These are phyloP conservation scores for Lepidurus apus DNA, from an alignment of 1,140 invertebrate genomes.

Conservation along the genomic window DNA sequence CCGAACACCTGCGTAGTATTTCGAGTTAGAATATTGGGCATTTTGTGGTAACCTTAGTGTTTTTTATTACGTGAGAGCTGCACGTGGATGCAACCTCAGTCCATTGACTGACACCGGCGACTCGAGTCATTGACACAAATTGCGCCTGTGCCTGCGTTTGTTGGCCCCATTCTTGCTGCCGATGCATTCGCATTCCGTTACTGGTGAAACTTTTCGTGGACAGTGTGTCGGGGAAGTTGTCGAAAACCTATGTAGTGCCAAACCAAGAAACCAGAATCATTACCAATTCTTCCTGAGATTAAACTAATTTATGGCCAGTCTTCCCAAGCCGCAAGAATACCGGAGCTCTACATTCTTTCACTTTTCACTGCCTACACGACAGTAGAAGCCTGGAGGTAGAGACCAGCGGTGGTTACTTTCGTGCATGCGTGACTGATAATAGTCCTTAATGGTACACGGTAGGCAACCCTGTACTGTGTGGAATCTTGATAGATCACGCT, in stretches of 20 bases:
- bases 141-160: neutral
- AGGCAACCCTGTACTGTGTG: too few species aligned
- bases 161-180: neutral
- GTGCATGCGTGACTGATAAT: too few species aligned
- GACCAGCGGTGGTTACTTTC: too few species aligned
- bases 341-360: too few species aligned
- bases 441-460: too few species aligned
- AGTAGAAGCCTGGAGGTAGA: too few species aligned
- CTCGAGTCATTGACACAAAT: neutral
- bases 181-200: neutral
- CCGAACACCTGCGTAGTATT: constrained; percentile 9
- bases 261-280: neutral
- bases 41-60: neutral
- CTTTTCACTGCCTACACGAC: too few species aligned
- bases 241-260: neutral
- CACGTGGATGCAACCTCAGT: neutral
- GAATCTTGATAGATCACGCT: too few species aligned
- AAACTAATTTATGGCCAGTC: too few species aligned
- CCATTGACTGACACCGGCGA: neutral
- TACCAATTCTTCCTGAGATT: too few species aligned
- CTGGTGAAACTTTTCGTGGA: neutral
- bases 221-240: neutral
- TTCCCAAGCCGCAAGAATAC: too few species aligned
- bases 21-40: neutral
- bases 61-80: neutral